Evolutionary conservation across 2,888 invertebrate genomes (phyloP), one percentile per base, ranked within the genome.

Genomic region (Melieria crassipennis): DNA sequence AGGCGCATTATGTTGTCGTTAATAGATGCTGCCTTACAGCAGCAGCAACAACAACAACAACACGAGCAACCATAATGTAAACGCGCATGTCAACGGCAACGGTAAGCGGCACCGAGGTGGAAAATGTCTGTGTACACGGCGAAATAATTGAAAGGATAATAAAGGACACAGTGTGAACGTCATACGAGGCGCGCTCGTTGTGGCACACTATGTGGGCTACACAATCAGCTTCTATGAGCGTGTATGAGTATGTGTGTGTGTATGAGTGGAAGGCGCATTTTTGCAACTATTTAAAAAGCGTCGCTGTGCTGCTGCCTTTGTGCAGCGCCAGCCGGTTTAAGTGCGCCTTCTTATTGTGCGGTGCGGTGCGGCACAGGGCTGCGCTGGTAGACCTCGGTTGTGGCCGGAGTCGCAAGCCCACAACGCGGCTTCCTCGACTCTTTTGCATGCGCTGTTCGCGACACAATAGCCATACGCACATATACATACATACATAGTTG

Each of bases 91-190:
- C 11, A 11, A 52, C 7, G 13, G 5, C 11, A 30, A 56, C n/a
- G 42, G 52, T 6, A 52, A 50, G n/a, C 57, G 76, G 75, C 79
- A 81, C 62, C 81, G 79, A 79, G 72, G 82, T 80, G 81, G 82
- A 81, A 81, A 81, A 81, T 81, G 81, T 81, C 30, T 30, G 30
- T 30, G 30, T 81, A 79, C 82, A 82, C 82, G 80, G 82, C 82
- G 81, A 80, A 78, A 82, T 82, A 81, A 81, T 81, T 81, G 82
- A 82, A 81, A 82, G 83, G 83, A 81, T 81, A 81, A 82, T 81
- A 82, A 81, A 80, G 79, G 72, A 79, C 81, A 52, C 13, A 52
- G 52, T 52, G 52, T 52, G 76, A 57, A 13, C 76, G 79, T 76
- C 75, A 76, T 73, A 73, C 74, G 73, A 73, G 70, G 78, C 78